phyloP scores from a whole-genome alignment of 1,140 invertebrate genomes.

The Hylyphantes graminicola region DNA sequence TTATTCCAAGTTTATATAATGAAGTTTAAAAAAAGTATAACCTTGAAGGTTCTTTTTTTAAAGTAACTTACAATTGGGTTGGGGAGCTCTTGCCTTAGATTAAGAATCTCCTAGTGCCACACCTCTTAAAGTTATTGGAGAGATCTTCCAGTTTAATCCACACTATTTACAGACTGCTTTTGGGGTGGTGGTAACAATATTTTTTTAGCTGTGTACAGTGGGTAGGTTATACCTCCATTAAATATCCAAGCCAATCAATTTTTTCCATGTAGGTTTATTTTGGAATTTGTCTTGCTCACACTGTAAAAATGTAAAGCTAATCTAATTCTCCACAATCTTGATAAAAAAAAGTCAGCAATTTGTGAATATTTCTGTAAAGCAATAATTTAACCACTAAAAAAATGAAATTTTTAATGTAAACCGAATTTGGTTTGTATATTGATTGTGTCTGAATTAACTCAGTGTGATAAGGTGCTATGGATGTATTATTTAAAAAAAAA shows the following conservation, averaged over 20 bases:
- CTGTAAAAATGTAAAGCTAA: conserved; percentile 25
- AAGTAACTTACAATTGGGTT: neutral
- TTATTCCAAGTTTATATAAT: too few relatives aligned
- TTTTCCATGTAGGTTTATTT: conserved; percentile 34
- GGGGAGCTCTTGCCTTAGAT: conserved; percentile 26
- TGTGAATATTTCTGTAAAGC: conserved; percentile 31
- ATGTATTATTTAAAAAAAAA: conserved; percentile 46
- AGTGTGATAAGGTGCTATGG: conserved; percentile 54
- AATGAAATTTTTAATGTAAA: conserved; percentile 12
- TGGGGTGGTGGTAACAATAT: conserved; percentile 54
- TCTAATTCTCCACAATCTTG: neutral
- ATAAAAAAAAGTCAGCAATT: conserved; percentile 7
- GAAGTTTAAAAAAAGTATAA: too few relatives aligned
- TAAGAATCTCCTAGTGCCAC: conserved; percentile 57
- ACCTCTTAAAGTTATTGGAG: conserved; percentile 28
- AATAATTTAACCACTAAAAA: conserved; percentile 30
- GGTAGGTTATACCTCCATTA: conserved; percentile 41
- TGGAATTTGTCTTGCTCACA: conserved; percentile 5
- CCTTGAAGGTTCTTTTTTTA: too few relatives aligned
- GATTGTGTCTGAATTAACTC: conserved; percentile 39
- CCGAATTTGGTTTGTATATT: conserved; percentile 21
- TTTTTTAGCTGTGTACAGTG: conserved; percentile 47
- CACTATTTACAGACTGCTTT: conserved; percentile 31
- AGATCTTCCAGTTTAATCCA: conserved; percentile 2
- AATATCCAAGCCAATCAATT: conserved; percentile 17